phyloP scores from a whole-genome alignment of 2,113 vertebrate species.

The Leucopsar rothschildi region DNA sequence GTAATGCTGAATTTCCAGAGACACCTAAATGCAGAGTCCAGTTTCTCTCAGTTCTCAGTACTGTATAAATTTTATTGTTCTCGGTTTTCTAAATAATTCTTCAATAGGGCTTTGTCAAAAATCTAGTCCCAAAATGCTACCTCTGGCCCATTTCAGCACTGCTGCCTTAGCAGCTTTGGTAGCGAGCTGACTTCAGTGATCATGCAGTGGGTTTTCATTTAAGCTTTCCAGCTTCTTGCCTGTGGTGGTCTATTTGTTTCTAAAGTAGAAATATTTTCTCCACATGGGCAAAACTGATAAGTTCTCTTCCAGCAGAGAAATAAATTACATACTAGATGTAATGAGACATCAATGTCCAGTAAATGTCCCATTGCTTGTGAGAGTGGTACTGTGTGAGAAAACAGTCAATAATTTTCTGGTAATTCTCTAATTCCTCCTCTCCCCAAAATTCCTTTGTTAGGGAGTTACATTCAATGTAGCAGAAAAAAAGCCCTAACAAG shows the following conservation, averaged over 20 bases:
- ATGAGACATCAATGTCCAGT: slow-evolving; percentile 72
- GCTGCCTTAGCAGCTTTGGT: not conserved
- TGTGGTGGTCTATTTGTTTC: slow-evolving; percentile 71
- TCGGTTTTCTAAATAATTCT: not conserved
- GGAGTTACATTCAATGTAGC: not conserved
- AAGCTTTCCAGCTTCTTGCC: slow-evolving; percentile 68
- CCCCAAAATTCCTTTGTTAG: slow-evolving; percentile 33
- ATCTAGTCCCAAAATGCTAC: not conserved
- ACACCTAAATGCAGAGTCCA: not conserved
- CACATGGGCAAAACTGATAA: slow-evolving; percentile 75
- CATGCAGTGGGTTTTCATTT: slow-evolving; percentile 65
- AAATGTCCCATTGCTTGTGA: slow-evolving; percentile 65
- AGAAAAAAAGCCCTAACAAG: not conserved
- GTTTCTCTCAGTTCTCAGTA: not conserved
- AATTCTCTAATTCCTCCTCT: slow-evolving; percentile 61
- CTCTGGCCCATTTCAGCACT: not conserved
- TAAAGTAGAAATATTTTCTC: slow-evolving; percentile 70
- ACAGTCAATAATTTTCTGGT: slow-evolving; percentile 69
- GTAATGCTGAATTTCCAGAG: not conserved
- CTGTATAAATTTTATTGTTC: not conserved
- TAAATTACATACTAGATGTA: slow-evolving; percentile 76
- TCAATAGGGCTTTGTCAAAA: not conserved
- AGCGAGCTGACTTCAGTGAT: slow-evolving; percentile 6
- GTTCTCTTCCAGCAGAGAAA: slow-evolving; percentile 75
- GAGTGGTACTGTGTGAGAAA: slow-evolving; percentile 35